Base-by-base conservation (phyloP, 1,140 invertebrate genomes). In the Olivierus martensii region DNA sequence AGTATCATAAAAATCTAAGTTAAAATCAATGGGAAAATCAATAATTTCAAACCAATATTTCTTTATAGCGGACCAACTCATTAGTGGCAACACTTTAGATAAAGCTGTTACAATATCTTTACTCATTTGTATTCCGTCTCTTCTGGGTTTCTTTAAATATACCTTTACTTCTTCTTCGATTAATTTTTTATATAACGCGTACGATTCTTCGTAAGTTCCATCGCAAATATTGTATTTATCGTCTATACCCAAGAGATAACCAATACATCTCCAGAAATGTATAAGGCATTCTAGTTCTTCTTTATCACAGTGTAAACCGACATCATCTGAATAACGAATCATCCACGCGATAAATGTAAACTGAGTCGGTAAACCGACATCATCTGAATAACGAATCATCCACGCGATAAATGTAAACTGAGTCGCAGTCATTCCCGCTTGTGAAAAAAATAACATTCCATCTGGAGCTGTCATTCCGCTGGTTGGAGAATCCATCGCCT, bases 181-280 rank as follows among this genome's bases (percentile, higher is more conserved):
- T 22, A 71, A 58, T 17, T 73, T 65, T 35, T 58, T 49, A 11
- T 62, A 65, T 6, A 74, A 60, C 34, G 61, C 41, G 41, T 60
- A 57, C 1, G 73, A 62, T 15, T 71, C 69, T 18, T 65, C 59
- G 21, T 73, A 58, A 28, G 58, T 66, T 0, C 71, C 73, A 2
- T 63, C 59, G 57, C 75, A 77, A 34, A 78, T 71, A 58, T 79
- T 80, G 55, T 69, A 75, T 77, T 75, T 77, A 59, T 91, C 84
- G 55, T 86, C 76, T n/a, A 88, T 78, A 4, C 87, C 87, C 42
- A 90, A 73, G 59, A 84, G 67, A 61, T 79, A 75, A 2, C 85
- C 85, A 22, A 90, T 77, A 1, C 84, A 79, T 42, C 77, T 74
- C 86, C 86, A 90, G 58, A 89, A 78, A 64, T 90, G 85, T 2